Percentiles rank a stretch among this genome's conserved stretches.
Conservation (phyloP, 2,113 vertebrate species). For the Elaphurus davidianus region DNA sequence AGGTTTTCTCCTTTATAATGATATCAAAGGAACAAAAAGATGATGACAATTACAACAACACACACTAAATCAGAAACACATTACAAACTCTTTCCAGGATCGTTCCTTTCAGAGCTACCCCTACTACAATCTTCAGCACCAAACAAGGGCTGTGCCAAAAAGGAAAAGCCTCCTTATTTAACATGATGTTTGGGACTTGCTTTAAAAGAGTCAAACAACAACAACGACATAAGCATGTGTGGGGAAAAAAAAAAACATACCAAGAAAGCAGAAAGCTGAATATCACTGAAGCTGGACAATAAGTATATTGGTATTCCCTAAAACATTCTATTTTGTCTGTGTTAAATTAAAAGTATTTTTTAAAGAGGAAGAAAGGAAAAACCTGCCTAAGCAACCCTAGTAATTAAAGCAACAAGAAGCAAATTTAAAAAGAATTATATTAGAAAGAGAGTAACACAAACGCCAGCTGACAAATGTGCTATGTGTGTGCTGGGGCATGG, state of each 20-base stretch:
- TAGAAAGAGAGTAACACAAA: neutral
- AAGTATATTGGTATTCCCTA: neutral
- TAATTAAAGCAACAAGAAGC: conserved; percentile 20
- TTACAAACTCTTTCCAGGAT: neutral
- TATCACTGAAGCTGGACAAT: neutral
- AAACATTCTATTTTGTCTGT: neutral
- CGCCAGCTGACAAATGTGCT: neutral
- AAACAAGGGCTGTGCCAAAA: neutral
- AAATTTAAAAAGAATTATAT: neutral
- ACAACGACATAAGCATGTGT: neutral
- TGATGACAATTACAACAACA: neutral
- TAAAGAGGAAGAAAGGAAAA: neutral
- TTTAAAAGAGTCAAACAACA: neutral
- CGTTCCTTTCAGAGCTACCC: neutral
- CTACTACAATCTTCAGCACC: neutral
- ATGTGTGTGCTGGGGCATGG: fast-evolving
- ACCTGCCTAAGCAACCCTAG: neutral
- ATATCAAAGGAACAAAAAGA: neutral
- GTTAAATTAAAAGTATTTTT: conserved; percentile 17
- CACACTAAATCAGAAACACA: neutral
- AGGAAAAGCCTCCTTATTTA: neutral
- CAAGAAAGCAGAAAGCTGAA: neutral
- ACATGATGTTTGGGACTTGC: neutral
- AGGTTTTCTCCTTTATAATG: neutral
- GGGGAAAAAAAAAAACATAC: neutral